Evolutionary conservation across 1,140 invertebrate genomes (phyloP).

Genomic region (Sipha flava): DNA sequence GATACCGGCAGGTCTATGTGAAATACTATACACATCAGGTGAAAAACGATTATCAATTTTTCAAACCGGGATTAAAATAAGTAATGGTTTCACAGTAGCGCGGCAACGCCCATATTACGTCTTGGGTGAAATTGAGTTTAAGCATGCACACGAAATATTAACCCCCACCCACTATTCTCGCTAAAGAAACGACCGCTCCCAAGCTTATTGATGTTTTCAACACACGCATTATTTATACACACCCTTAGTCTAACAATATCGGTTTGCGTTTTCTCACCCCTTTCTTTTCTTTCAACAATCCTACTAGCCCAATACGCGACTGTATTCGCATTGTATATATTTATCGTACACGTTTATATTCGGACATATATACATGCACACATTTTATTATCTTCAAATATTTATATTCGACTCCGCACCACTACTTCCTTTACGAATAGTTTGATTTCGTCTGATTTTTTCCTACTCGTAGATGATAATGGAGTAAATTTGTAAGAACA

Average conservation of each 20-base stretch:
- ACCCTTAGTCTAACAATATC: slow-evolving; percentile 16
- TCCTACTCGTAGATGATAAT: too few species aligned
- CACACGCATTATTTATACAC: slow-evolving; percentile 25
- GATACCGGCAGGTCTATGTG: not conserved
- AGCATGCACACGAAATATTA: slow-evolving; percentile 27
- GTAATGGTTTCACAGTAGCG: slow-evolving; percentile 7
- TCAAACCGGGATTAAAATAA: slow-evolving; percentile 29
- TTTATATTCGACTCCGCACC: too few species aligned
- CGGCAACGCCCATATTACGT: slow-evolving; percentile 16
- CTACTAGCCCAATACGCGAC: too few species aligned
- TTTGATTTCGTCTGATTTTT: too few species aligned
- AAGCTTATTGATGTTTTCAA: slow-evolving; percentile 28
- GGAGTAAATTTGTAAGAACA: too few species aligned
- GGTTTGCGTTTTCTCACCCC: not conserved
- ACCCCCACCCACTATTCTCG: not conserved
- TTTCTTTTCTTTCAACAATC: not conserved
- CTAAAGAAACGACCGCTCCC: not conserved
- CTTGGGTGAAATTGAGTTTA: slow-evolving; percentile 8
- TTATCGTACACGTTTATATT: too few species aligned
- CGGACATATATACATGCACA: too few species aligned
- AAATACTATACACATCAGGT: not conserved
- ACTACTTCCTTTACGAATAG: too few species aligned
- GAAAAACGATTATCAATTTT: slow-evolving; percentile 32
- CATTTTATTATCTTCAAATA: too few species aligned
- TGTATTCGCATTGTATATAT: not conserved